phyloP scores from a whole-genome alignment of 2,113 vertebrate species.

The Phoxinus phoxinus region DNA sequence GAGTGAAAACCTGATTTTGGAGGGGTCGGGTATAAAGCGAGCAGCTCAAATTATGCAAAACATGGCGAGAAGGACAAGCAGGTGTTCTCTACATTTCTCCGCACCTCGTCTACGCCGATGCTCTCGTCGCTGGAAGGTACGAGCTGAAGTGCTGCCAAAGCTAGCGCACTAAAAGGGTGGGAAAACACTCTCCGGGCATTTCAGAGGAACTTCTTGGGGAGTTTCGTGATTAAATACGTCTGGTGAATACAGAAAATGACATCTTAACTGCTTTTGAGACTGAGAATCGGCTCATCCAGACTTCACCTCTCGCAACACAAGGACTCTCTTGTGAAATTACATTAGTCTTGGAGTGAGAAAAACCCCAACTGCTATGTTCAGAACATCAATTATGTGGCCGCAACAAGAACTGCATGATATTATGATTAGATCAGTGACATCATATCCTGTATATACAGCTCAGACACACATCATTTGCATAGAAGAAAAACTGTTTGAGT shows the following conservation, averaged over 20 bases:
- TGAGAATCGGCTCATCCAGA: background rate
- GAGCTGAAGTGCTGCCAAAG: constrained; percentile 10
- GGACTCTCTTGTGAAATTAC: background rate
- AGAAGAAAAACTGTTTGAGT: background rate
- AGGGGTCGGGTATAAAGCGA: constrained; percentile 16
- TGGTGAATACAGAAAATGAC: background rate
- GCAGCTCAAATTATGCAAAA: constrained; percentile 39
- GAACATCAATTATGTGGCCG: background rate
- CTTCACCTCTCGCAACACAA: background rate
- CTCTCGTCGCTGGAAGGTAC: constrained; percentile 37
- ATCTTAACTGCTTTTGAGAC: background rate
- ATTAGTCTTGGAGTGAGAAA: background rate
- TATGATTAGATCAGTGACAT: background rate
- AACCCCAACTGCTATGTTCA: background rate
- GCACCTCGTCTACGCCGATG: constrained; percentile 37
- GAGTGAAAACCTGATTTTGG: constrained; percentile 15
- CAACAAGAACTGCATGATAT: background rate
- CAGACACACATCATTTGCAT: too few relatives aligned
- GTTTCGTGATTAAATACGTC: background rate
- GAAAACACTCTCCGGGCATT: background rate
- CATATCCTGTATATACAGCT: background rate
- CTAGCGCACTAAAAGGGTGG: background rate
- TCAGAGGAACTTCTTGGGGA: constrained; percentile 19
- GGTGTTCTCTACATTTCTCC: constrained; percentile 33
- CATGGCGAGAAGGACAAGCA: constrained; percentile 38